Percentiles rank a stretch among this genome's conserved stretches.
phyloP scores from a whole-genome alignment of 2,888 invertebrate genomes.

The Thymelicus lineola region DNA sequence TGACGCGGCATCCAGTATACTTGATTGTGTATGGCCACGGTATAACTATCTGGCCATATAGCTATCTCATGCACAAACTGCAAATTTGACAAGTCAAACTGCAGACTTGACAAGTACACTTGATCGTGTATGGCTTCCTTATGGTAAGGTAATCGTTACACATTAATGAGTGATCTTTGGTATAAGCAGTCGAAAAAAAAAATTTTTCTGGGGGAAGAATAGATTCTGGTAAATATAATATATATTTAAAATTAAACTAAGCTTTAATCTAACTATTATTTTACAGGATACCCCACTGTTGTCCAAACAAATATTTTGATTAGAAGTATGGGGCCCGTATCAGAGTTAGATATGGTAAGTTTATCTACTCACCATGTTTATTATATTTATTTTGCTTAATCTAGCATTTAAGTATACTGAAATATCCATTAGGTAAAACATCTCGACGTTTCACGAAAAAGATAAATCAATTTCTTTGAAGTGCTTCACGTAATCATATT shows the following conservation, averaged over 20 bases:
- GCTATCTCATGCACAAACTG: too few relatives aligned
- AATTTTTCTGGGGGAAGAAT: too few relatives aligned
- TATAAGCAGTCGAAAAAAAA: too few relatives aligned
- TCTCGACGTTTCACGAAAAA: not conserved
- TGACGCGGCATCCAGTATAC: too few relatives aligned
- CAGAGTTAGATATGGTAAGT: constrained; percentile 94
- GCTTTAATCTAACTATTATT: constrained; percentile 36
- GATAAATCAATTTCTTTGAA: constrained; percentile 9
- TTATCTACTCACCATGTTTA: not conserved
- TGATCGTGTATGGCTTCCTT: too few relatives aligned
- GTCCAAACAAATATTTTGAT: constrained; percentile 95
- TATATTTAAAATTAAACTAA: not conserved
- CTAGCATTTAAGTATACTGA: not conserved
- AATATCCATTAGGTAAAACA: not conserved
- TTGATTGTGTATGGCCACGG: too few relatives aligned
- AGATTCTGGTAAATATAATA: too few relatives aligned
- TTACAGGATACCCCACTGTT: constrained; percentile 91
- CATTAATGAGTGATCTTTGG: too few relatives aligned
- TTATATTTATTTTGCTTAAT: not conserved
- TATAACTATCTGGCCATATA: too few relatives aligned
- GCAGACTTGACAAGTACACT: too few relatives aligned
- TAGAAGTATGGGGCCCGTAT: constrained; percentile 96
- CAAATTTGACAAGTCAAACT: too few relatives aligned
- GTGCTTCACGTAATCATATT: constrained; percentile 9
- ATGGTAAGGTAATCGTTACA: too few relatives aligned